phyloP scores from a whole-genome alignment of 2,888 invertebrate genomes.

The Eretmocerus hayati region DNA sequence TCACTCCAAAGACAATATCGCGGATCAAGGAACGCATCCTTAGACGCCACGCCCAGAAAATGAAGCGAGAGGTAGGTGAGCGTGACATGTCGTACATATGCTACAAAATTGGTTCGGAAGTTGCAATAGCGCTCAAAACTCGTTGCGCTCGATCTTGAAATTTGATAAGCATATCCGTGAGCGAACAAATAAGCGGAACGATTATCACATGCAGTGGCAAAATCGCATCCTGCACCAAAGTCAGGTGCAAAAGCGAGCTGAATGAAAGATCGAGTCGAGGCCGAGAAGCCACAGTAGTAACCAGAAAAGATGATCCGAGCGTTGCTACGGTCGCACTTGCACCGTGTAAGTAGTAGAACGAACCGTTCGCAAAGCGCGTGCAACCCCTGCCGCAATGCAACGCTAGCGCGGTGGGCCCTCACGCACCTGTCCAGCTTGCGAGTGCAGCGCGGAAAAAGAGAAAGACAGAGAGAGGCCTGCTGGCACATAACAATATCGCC shows the following conservation, averaged over 20 bases:
- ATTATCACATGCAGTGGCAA: neutral
- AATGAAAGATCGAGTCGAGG: slow-evolving; percentile 7
- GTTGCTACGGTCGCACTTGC: too few species aligned
- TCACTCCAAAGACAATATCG: too few species aligned
- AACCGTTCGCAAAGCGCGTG: too few species aligned
- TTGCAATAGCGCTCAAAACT: neutral
- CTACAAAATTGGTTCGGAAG: too few species aligned
- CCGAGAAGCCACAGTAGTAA: neutral
- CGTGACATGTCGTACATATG: too few species aligned
- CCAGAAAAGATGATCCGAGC: too few species aligned
- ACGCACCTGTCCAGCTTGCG: neutral
- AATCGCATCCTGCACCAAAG: neutral
- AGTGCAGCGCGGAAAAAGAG: neutral
- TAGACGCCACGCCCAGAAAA: too few species aligned
- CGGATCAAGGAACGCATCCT: too few species aligned
- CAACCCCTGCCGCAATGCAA: too few species aligned
- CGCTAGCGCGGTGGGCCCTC: neutral
- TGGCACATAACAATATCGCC: slow-evolving; percentile 1
- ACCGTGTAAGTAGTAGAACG: too few species aligned
- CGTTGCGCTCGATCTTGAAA: slow-evolving; percentile 4
- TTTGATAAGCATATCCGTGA: slow-evolving; percentile 13
- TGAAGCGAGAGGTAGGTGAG: too few species aligned
- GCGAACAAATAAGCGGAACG: slow-evolving; percentile 7
- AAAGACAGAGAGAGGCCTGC: neutral
- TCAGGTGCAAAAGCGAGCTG: slow-evolving; percentile 18